Base-by-base conservation (phyloP, 2,797 vertebrate genomes). In the Siniperca obscura region DNA sequence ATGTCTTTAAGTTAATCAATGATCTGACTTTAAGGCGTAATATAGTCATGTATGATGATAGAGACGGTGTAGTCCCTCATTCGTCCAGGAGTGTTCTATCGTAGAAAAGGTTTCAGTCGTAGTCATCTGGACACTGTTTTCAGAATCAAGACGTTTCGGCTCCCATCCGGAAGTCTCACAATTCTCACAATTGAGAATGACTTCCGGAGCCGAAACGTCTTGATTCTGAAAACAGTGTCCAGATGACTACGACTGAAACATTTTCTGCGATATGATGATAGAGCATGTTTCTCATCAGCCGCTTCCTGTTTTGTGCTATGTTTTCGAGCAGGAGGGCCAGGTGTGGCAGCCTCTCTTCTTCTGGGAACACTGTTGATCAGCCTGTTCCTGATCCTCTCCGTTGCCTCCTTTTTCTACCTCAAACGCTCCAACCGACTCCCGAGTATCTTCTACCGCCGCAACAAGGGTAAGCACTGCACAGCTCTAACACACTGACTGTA, bases 371-470 rank as follows among this genome's bases (percentile, higher is more conserved):
- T 99, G 88, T 91, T 98, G 86, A 95, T 98, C 93, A 98, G 98
- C 89, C 93, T 97, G 6, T 96, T 98, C 88, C 96, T 99, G 71
- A 98, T 99, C 85, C 96, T 99, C 11, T 96, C 97, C 0, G 98
- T 99, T 27, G 98, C 98, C 78, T 96, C 96, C 2, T 98, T 98
- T 86, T 99, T 99, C 96, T 99, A 98, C 96, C 97, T 99, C 95
- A 99, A 98, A 93, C 97, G 98, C 68, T 96, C 98, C 87, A 96
- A 97, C 70, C 96, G 95, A 66, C 97, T 99, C 59, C 97, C 98
- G 3, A 85, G 91, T 79, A 71, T 97, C 83, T 98, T 98, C 95
- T 98, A 97, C 90, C 92, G 96, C 27, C 96, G 96, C 81, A 96
- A 96, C 92, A 99, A 97, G 94, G 98, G 98, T 98, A 76, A 89